A percentile compares a stretch with the other conserved stretches of the same genome.
These are phyloP conservation scores for Dolichallabes microphthalmus DNA, from an alignment of 2,113 vertebrate species.

Conservation along the genomic window DNA sequence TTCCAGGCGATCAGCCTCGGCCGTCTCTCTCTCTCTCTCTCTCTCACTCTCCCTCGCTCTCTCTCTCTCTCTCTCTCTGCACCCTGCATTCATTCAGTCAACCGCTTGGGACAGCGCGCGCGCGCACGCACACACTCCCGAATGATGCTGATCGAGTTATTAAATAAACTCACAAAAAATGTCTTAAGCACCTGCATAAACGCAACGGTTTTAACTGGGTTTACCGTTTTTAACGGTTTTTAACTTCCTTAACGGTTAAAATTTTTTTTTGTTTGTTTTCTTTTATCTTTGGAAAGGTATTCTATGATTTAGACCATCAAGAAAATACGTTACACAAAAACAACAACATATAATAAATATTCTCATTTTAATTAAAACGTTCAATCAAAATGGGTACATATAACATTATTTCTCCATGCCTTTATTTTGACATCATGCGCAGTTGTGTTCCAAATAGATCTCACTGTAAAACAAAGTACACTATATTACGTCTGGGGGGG, in stretches of 20 bases:
- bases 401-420: not conserved
- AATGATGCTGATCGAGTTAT: not conserved
- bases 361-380: not conserved
- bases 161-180: not conserved
- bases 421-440: conserved; percentile 28
- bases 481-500: not conserved
- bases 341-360: not conserved
- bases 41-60: conserved; percentile 12
- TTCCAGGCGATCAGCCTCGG: conserved; percentile 34
- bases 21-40: conserved; percentile 32
- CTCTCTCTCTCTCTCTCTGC: conserved; percentile 2
- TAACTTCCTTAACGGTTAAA: not conserved
- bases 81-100: conserved; percentile 6
- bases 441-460: not conserved
- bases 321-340: not conserved
- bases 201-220: not conserved
- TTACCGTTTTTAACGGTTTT: not conserved
- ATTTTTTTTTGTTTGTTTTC: not conserved
- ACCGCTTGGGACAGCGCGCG: conserved; percentile 34
- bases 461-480: not conserved
- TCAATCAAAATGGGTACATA: not conserved
- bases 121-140: not conserved
- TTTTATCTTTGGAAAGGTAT: not conserved
- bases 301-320: not conserved
- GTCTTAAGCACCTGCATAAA: not conserved